A percentile compares a stretch with the other conserved stretches of the same genome.
Evolutionary conservation across 2,113 vertebrate genomes (phyloP).

Genomic region (Lepidothrix coronata): DNA sequence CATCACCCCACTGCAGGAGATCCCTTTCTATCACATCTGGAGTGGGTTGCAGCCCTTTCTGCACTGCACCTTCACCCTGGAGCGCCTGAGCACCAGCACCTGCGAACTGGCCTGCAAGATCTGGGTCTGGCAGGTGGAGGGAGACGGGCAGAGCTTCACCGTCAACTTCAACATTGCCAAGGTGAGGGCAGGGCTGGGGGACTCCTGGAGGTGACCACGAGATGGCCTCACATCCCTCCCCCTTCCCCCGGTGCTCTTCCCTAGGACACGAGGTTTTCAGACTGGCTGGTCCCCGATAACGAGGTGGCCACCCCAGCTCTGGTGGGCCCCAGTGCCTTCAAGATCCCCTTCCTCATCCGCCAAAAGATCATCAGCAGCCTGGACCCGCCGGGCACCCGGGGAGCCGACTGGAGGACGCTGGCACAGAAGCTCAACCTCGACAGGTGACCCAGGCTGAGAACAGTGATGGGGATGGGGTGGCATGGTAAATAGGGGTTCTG

Average conservation of each 20-base stretch:
- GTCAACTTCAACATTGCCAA: conserved; percentile 95
- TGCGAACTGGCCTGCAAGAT: conserved; percentile 96
- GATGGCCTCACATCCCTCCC: background rate
- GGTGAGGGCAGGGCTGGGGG: conserved; percentile 72
- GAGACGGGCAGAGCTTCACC: conserved; percentile 94
- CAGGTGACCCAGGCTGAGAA: conserved; percentile 75
- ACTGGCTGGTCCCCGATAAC: conserved; percentile 81
- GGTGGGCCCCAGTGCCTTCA: conserved; percentile 98
- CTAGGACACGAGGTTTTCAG: conserved; percentile 85
- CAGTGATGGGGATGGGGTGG: background rate
- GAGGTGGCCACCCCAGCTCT: conserved; percentile 91
- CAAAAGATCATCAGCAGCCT: conserved; percentile 99
- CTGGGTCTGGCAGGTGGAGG: conserved; percentile 99
- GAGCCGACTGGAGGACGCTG: conserved; percentile 94
- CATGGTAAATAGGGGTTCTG: background rate
- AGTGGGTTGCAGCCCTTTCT: conserved; percentile 89
- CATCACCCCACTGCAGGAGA: conserved; percentile 78
- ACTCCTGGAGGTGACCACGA: too few relatives aligned
- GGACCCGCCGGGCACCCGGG: conserved; percentile 87
- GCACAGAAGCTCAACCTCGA: conserved; percentile 98
- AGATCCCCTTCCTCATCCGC: conserved; percentile 99
- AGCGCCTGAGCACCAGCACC: conserved; percentile 91
- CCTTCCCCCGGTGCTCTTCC: background rate
- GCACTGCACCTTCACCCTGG: conserved; percentile 96
- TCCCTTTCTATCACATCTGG: conserved; percentile 99